Evolutionary conservation across 2,797 vertebrate species (phyloP), one percentile per base, ranked within the genome.

Genomic region (Euthynnus affinis): DNA sequence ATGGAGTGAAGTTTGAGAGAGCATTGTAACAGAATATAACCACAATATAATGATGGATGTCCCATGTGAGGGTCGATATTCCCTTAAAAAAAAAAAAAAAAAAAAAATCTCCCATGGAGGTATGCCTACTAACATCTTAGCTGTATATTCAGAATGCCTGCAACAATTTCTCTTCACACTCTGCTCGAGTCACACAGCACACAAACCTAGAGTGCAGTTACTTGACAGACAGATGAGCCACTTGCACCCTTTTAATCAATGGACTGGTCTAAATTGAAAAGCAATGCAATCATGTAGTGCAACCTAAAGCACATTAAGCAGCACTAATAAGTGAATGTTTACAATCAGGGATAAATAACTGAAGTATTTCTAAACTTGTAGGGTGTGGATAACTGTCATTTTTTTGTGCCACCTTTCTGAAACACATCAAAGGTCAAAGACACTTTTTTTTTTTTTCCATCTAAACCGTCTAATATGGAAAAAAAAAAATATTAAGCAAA

Each of bases 41-140:
- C 86, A 76, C 80, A 86, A 79, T 82, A 82, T 80, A 84, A 78
- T 80, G 76, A 81, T 86, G 71, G 66, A 82, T 85, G 83, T 67
- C 44, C 71, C 64, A 56, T 29, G 69, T 55, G 69, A 79, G 58
- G 68, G 91, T 89, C 81, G 6, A 89, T 88, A 75, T 37, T 85
- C 44, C 71, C 64, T 3, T 3, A n/a, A n/a, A n/a, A n/a, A n/a
- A 71, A 88, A 88, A 84, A 64, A 78, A 60, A 71, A 88, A 88
- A 84, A 64, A 78, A 60, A 76, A 77, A 66, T 53, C 70, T 61
- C 20, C 68, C 42, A 37, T 49, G 72, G 32, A 71, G 25, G 48
- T 44, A 57, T 15, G 4, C 18, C 27, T 49, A 46, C 40, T 42
- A 42, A 42, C 13, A 14, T 42, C 40, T 42, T 13, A 44, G 14